Evolutionary conservation across 2,888 invertebrate genomes (phyloP), one percentile per base, ranked within the genome.

Genomic region (Strigamia maritima): DNA sequence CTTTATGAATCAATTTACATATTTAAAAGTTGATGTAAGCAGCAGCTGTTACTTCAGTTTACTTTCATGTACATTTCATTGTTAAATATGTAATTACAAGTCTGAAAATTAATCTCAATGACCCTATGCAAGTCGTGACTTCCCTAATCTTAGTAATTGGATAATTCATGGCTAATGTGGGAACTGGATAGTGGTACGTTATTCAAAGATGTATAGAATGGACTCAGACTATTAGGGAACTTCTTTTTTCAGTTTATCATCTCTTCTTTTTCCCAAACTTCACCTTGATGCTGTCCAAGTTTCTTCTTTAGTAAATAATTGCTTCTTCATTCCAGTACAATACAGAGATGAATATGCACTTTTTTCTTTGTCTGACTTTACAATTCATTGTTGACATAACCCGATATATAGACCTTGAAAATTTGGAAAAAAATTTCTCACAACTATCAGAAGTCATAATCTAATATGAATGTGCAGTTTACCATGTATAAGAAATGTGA

Each of bases 101-200:
- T 70, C 70, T 70, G 70, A 28, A 28, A 28, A 70, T 70, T 70
- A 70, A 70, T 70, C 70, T 70, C 70, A 70, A 70, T 70, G 28
- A 70, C 70, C 54, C 70, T 70, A 70, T 70, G 70, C 70, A 28
- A 70, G 70, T 70, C 70, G 70, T 70, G 70, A 70, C 70, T 70
- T 70, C 70, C 70, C 70, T 70, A 26, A 70, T 70, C 70, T 70
- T 70, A 16, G 70, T 70, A 70, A 70, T 70, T 70, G 70, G 70
- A 70, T 70, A 70, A 70, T 70, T 70, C 70, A 70, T 70, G 70
- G 70, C 70, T 70, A 70, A 70, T 70, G 70, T 70, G 70, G 70
- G 70, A 70, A 70, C 70, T 70, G 70, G 28, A 70, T 70, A 70
- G 26, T 28, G 16, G 70, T 70, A 14, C 6, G 54, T 22, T 54